These are phyloP conservation scores for Axea sp. DNA, from an alignment of 2,888 invertebrate genomes.

Conservation along the genomic window DNA sequence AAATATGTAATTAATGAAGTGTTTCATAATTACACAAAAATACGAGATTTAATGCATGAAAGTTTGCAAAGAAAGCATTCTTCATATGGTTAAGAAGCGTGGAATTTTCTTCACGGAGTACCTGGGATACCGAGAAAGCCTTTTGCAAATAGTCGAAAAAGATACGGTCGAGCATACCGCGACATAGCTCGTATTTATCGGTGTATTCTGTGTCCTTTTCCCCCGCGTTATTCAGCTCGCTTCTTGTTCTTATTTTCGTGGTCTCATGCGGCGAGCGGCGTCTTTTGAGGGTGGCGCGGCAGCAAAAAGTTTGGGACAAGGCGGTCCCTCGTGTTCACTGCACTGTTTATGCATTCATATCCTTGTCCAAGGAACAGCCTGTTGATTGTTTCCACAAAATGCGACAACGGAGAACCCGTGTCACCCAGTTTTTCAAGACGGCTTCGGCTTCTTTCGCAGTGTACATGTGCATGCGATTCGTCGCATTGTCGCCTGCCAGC, in stretches of 20 bases:
- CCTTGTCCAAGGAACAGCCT: constrained; percentile 73
- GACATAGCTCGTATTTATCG: constrained; percentile 74
- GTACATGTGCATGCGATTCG: constrained; percentile 53
- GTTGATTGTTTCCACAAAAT: constrained; percentile 78
- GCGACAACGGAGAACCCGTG: constrained; percentile 71
- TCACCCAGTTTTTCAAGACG: constrained; percentile 70
- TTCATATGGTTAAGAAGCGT: constrained; percentile 64
- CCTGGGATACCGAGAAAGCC: constrained; percentile 66
- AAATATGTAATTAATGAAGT: too few relatives aligned
- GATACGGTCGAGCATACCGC: constrained; percentile 63
- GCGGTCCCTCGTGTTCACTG: constrained; percentile 75
- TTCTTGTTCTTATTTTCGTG: constrained; percentile 55
- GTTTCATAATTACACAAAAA: background rate
- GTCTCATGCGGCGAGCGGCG: constrained; percentile 68
- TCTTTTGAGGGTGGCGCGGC: constrained; percentile 72
- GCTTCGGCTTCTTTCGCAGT: constrained; percentile 39
- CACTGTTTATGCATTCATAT: constrained; percentile 78
- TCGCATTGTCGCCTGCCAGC: constrained; percentile 46
- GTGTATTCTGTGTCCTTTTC: constrained; percentile 63
- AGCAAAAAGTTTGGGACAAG: constrained; percentile 72
- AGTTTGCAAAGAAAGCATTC: constrained; percentile 27
- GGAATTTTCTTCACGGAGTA: constrained; percentile 67
- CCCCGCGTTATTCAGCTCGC: constrained; percentile 27
- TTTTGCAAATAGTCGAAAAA: constrained; percentile 66
- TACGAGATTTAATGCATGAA: constrained; percentile 2